These are phyloP conservation scores for Gnathonemus echidnorhynchus DNA, from an alignment of 2,113 vertebrate species.

Conservation along the genomic window DNA sequence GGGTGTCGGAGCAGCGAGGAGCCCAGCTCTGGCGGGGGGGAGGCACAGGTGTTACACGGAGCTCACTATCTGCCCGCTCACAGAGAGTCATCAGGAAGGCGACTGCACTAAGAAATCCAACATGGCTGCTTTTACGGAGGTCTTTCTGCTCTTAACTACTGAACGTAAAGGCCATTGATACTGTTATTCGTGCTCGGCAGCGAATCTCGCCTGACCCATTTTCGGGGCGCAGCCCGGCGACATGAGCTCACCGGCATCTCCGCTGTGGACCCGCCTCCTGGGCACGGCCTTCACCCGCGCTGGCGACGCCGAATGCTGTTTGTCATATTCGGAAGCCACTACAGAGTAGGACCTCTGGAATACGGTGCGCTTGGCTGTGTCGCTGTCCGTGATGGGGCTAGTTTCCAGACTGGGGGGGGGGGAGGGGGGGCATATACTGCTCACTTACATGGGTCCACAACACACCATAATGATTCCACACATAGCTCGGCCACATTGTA, in stretches of 20 bases:
- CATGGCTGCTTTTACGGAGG: not conserved
- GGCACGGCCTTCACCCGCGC: constrained; percentile 92
- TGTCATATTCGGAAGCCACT: constrained; percentile 96
- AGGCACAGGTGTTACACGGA: not conserved
- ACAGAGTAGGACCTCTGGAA: constrained; percentile 97
- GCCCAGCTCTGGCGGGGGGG: constrained; percentile 77
- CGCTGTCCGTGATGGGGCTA: constrained; percentile 93
- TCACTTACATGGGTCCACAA: not conserved
- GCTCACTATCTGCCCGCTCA: not conserved
- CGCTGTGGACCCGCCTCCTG: constrained; percentile 91
- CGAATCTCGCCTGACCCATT: not conserved
- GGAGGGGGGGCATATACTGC: not conserved
- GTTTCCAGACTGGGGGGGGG: constrained; percentile 77
- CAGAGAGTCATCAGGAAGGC: not conserved
- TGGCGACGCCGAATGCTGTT: constrained; percentile 90
- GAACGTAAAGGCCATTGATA: not conserved
- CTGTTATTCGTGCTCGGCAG: not conserved
- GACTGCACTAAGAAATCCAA: not conserved
- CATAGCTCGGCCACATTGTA: not conserved
- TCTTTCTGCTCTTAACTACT: not conserved
- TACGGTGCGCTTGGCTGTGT: constrained; percentile 90
- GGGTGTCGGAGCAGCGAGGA: constrained; percentile 94
- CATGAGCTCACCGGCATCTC: constrained; percentile 77
- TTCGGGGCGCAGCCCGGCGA: not conserved
- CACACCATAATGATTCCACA: not conserved